These are phyloP conservation scores for Probosciger aterrimus DNA, from an alignment of 2,113 vertebrate genomes.

Conservation along the genomic window DNA sequence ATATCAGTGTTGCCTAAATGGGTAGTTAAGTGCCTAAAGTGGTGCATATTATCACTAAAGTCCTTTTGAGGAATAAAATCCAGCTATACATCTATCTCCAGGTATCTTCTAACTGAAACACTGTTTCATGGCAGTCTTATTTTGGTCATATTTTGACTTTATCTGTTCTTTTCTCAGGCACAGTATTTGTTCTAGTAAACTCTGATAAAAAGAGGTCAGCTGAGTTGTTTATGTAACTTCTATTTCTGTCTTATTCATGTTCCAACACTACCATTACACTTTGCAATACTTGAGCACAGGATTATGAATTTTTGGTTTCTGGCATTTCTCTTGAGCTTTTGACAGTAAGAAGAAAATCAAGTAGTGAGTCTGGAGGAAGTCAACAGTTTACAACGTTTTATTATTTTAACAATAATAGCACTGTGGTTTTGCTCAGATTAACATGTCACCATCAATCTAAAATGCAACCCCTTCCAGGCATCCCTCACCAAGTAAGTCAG, in stretches of 20 bases:
- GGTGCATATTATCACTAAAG: slow-evolving; percentile 22
- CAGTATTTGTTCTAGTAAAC: slow-evolving; percentile 44
- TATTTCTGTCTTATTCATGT: slow-evolving; percentile 46
- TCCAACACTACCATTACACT: slow-evolving; percentile 4
- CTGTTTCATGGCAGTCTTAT: slow-evolving; percentile 20
- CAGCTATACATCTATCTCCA: background rate
- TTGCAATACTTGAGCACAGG: slow-evolving; percentile 3
- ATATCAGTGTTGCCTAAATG: background rate
- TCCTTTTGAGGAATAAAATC: slow-evolving; percentile 15
- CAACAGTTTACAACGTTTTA: background rate
- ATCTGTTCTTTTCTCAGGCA: slow-evolving; percentile 46
- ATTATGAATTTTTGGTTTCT: slow-evolving; percentile 48
- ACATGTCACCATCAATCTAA: background rate
- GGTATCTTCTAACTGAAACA: slow-evolving; percentile 29
- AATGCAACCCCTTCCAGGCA: background rate
- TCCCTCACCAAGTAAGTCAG: background rate
- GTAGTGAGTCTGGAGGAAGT: background rate
- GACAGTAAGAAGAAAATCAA: background rate
- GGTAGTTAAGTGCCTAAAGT: slow-evolving; percentile 32
- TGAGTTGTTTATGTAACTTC: slow-evolving; percentile 37
- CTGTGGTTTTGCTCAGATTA: background rate
- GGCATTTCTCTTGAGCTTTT: slow-evolving; percentile 25
- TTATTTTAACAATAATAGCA: slow-evolving; percentile 13
- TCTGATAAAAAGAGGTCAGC: slow-evolving; percentile 38
- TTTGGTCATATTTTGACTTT: slow-evolving; percentile 53